Percentiles rank a stretch among this genome's conserved stretches.
phyloP scores from a whole-genome alignment of 2,797 vertebrate genomes.

The Anabacerthia variegaticeps region DNA sequence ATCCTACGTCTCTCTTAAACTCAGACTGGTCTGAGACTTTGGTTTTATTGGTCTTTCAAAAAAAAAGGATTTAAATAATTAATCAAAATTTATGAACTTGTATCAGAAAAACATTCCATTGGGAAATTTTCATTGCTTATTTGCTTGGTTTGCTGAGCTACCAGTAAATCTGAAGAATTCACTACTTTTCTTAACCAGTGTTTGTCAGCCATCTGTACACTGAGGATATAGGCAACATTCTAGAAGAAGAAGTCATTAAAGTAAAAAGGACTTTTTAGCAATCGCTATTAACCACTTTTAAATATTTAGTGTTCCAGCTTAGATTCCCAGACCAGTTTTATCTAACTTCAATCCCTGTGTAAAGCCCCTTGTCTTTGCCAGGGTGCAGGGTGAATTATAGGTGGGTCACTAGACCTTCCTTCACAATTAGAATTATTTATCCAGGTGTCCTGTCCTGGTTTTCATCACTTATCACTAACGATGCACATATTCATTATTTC shows the following conservation, averaged over 20 bases:
- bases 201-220: not conserved
- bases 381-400: not conserved
- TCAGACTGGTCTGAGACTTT: not conserved
- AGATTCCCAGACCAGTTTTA: not conserved
- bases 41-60: not conserved
- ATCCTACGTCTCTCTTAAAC: not conserved
- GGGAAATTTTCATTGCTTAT: not conserved
- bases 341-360: not conserved
- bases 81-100: not conserved
- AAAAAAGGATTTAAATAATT: not conserved
- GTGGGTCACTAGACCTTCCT: not conserved
- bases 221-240: not conserved
- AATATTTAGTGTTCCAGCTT: not conserved
- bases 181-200: not conserved
- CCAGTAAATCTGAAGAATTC: not conserved
- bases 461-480: not conserved
- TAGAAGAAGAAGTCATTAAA: not conserved
- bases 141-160: not conserved
- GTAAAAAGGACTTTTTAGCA: not conserved
- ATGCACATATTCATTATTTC: not conserved
- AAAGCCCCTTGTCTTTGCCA: not conserved
- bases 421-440: slow-evolving; percentile 15
- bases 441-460: not conserved
- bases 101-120: not conserved
- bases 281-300: not conserved